Evolutionary conservation across 2,888 invertebrate genomes (phyloP).

Genomic region (Coronaproctus castanopsis): DNA sequence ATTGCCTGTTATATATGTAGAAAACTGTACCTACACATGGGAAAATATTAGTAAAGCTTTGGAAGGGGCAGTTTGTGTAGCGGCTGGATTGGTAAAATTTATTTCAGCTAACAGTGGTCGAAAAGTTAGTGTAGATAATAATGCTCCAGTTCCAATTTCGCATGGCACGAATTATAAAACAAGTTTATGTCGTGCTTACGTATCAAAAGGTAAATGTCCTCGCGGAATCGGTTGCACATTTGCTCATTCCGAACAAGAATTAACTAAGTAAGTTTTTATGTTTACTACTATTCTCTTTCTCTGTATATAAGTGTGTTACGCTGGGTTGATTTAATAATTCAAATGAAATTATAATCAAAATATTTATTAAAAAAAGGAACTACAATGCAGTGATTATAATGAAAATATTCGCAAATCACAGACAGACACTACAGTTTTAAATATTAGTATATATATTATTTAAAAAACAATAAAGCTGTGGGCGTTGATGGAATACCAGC

Average conservation of each 20-base stretch:
- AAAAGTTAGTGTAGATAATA: constrained; percentile 12
- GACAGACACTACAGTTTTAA: no score
- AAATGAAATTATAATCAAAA: no score
- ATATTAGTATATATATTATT: no score
- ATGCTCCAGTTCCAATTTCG: constrained; percentile 5
- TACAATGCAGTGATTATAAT: no score
- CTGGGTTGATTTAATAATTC: no score
- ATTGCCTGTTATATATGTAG: constrained; percentile 24
- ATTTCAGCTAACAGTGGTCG: constrained; percentile 51
- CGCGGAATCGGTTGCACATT: constrained; percentile 73
- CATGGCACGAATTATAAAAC: constrained; percentile 17
- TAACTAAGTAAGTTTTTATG: constrained; percentile 51
- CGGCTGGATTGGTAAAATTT: constrained; percentile 55
- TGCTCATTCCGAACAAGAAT: constrained; percentile 76
- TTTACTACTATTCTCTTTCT: no score
- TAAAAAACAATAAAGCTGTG: no score
- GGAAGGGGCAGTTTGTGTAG: constrained; percentile 46
- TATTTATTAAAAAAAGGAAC: no score
- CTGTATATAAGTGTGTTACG: no score
- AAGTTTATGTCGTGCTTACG: constrained; percentile 64
- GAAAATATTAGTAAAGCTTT: constrained; percentile 42
- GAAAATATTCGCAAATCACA: no score
- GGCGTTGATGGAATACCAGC: no score
- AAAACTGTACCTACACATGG: constrained; percentile 41
- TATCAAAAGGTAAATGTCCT: constrained; percentile 60